A percentile compares a stretch with the other conserved stretches of the same genome.
Conservation (phyloP, 2,888 invertebrate species). For the Nycteola revayana region DNA sequence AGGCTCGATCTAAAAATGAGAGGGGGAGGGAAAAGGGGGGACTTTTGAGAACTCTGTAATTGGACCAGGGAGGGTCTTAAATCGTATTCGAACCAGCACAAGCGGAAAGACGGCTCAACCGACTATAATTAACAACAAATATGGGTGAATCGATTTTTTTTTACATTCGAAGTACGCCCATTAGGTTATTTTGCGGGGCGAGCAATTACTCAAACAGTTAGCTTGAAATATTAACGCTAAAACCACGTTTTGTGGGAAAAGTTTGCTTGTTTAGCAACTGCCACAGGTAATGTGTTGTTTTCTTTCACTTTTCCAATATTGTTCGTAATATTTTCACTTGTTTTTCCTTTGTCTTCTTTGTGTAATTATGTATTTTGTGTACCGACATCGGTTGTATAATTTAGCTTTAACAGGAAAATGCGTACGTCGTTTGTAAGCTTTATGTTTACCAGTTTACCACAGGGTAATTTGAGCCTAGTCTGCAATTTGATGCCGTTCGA, state of each 20-base stretch:
- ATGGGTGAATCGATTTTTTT: constrained; percentile 80
- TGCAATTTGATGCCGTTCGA: constrained; percentile 10
- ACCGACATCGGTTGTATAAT: constrained; percentile 64
- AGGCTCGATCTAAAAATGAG: constrained; percentile 78
- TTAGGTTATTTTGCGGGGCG: constrained; percentile 62
- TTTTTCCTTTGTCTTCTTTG: constrained; percentile 62
- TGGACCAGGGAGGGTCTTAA: constrained; percentile 80
- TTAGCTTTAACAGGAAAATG: constrained; percentile 50
- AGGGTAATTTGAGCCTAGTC: constrained; percentile 12
- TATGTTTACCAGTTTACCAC: constrained; percentile 32
- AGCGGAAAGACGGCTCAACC: constrained; percentile 79
- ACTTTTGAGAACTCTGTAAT: constrained; percentile 78
- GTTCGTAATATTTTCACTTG: constrained; percentile 42
- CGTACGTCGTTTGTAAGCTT: constrained; percentile 29
- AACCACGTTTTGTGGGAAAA: constrained; percentile 73
- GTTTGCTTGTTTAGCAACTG: constrained; percentile 72
- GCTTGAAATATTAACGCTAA: constrained; percentile 70
- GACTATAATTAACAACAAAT: constrained; percentile 82
- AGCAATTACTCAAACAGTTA: constrained; percentile 72
- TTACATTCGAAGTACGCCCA: constrained; percentile 53
- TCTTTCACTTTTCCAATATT: constrained; percentile 56
- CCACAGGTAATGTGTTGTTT: constrained; percentile 56
- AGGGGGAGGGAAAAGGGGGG: constrained; percentile 56
- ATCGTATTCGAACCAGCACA: constrained; percentile 76
- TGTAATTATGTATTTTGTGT: constrained; percentile 69